Conservation (phyloP, 2,113 vertebrate species). For the Carlito syrichta region DNA sequence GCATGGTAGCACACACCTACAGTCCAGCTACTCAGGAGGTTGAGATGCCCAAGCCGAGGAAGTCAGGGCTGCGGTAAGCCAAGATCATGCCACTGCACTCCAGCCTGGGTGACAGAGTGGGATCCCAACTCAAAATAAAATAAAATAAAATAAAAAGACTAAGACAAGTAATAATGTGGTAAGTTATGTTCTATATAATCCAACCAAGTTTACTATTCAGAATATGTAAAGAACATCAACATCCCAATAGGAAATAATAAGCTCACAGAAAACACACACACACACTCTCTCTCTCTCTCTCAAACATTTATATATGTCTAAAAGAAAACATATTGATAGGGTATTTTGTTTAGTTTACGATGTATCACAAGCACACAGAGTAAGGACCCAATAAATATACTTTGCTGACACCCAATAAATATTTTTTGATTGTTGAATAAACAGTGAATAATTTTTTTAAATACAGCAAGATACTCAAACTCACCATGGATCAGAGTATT, state of each 20-base stretch:
- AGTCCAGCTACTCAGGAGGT: no score
- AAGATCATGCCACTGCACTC: no score
- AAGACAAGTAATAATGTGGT: neutral
- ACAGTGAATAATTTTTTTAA: neutral
- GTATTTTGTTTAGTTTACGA: slow-evolving; percentile 9
- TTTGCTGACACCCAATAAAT: neutral
- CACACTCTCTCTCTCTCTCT: no score
- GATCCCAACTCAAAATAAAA: no score
- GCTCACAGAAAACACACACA: neutral
- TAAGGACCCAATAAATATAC: neutral
- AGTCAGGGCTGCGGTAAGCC: no score
- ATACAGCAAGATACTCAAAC: neutral
- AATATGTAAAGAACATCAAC: neutral
- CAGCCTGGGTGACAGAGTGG: no score
- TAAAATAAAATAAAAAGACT: no score
- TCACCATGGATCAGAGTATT: neutral
- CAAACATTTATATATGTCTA: neutral
- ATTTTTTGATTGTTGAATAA: neutral
- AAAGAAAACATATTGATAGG: neutral
- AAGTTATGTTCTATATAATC: neutral
- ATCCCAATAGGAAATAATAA: neutral
- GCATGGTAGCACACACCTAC: no score
- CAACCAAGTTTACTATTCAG: neutral
- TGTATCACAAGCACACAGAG: neutral
- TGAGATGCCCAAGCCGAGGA: no score